Evolutionary conservation across 2,888 invertebrate species (phyloP).

Genomic region (Lamellibrachia columna): DNA sequence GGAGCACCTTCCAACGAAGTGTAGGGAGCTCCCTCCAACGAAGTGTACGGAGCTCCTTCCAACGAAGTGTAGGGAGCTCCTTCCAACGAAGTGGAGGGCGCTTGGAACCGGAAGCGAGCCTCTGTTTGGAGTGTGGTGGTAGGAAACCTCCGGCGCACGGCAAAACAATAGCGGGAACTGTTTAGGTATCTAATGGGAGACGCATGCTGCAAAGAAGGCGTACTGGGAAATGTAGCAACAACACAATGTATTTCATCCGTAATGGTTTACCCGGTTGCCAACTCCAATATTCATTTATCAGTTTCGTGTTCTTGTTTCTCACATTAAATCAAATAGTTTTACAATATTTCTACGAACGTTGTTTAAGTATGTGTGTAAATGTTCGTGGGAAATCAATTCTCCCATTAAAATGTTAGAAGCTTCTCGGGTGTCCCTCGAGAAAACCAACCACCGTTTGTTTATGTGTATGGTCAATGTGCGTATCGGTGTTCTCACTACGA

Average conservation of each 20-base stretch:
- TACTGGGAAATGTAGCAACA: not conserved
- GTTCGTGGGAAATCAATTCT: not conserved
- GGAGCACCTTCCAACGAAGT: no score
- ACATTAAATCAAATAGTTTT: not conserved
- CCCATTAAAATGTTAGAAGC: not conserved
- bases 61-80: no score
- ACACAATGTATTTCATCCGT: not conserved
- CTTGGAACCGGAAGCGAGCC: no score
- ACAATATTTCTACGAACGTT: not conserved
- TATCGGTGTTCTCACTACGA: not conserved
- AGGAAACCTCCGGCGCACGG: no score
- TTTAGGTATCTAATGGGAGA: no score
- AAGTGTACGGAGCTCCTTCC: no score
- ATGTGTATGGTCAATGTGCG: not conserved
- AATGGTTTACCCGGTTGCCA: not conserved
- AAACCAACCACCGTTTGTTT: not conserved
- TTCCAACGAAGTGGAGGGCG: no score
- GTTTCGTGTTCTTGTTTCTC: not conserved
- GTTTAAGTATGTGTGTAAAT: not conserved
- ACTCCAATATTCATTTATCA: not conserved
- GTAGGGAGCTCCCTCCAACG: no score
- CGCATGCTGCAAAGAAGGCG: not conserved
- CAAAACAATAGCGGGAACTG: no score
- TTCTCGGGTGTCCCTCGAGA: not conserved
- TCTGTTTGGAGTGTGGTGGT: no score